Conservation (phyloP, 2,797 vertebrate species). For the Erpetoichthys calabaricus region DNA sequence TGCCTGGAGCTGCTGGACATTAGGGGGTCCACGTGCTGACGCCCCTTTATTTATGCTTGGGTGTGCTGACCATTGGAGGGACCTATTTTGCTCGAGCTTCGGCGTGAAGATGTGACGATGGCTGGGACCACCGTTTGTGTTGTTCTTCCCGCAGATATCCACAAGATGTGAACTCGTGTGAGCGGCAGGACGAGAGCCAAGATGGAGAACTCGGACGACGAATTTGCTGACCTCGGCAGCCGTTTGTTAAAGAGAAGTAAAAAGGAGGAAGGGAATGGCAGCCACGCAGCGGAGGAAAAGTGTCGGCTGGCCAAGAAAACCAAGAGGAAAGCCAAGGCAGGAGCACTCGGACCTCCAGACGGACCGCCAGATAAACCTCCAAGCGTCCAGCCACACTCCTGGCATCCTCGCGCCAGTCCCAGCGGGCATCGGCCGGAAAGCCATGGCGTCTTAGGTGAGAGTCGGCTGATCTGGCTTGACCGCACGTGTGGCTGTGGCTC, state of each 20-base stretch:
- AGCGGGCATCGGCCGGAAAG: slow-evolving; percentile 22
- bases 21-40: no score
- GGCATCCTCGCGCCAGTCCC: no score
- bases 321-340: slow-evolving; percentile 15
- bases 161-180: no score
- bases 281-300: slow-evolving; percentile 16
- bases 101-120: no score
- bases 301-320: slow-evolving; percentile 1
- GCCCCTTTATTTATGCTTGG: no score
- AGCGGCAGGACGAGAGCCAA: neutral
- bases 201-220: slow-evolving; percentile 83
- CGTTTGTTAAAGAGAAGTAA: slow-evolving; percentile 61
- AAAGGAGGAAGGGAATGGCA: slow-evolving; percentile 33
- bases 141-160: no score
- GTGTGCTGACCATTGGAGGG: no score
- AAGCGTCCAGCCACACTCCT: slow-evolving; percentile 3
- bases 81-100: no score
- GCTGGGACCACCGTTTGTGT: no score
- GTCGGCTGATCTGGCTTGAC: neutral
- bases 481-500: neutral
- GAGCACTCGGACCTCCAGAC: slow-evolving; percentile 19
- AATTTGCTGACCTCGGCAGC: slow-evolving; percentile 70
- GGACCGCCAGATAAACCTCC: slow-evolving; percentile 12
- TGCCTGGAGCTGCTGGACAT: no score
- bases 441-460: slow-evolving; percentile 1